Base-by-base conservation (phyloP, 2,888 invertebrate genomes). In the Parthenolecanium corni region DNA sequence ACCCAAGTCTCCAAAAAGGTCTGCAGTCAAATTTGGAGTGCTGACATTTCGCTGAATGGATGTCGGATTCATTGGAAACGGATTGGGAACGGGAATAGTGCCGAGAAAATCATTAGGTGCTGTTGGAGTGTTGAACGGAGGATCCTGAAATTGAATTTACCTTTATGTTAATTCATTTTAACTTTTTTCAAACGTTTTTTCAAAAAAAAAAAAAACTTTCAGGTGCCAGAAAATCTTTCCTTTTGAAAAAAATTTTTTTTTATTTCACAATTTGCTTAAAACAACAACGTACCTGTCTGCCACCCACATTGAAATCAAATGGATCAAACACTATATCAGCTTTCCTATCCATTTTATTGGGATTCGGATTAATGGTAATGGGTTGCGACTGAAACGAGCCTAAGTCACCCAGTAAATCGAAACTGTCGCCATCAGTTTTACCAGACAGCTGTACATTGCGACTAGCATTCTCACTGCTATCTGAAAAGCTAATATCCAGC, bases 1-100 rank as follows among this genome's bases (percentile, higher is more conserved):
- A 71, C 81, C 83, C 25, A 89, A 77, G 70, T 86, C 86, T 1
- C 85, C 82, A 72, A 89, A 88, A 3, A 88, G 85, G 73, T 89
- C 88, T 67, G 68, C 78, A 70, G 71, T 77, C 73, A 69, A 79
- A 76, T 71, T 80, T 67, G 73, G 78, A 65, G 74, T 78, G 68
- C 75, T 76, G n/a, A 75, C 72, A 68, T 76, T 76, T 61, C 76
- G 69, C 1, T 76, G 76, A 18, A 77, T 70, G 46, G 67, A 54
- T 1, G 62, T 25, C 44, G 42, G 21, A 36, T 53, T 53, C 21
- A 42, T 51, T 2, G 24, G 31, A 16, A 63, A 63, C 36, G 16
- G 42, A 38, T 36, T 18, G 9, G 36, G 18, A 9, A 20, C 38
- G 1, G 46, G 9, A 25, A 18, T 46, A 63, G 21, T 63, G 36